phyloP scores from a whole-genome alignment of 2,113 vertebrate species.

The Desmodus rotundus region DNA sequence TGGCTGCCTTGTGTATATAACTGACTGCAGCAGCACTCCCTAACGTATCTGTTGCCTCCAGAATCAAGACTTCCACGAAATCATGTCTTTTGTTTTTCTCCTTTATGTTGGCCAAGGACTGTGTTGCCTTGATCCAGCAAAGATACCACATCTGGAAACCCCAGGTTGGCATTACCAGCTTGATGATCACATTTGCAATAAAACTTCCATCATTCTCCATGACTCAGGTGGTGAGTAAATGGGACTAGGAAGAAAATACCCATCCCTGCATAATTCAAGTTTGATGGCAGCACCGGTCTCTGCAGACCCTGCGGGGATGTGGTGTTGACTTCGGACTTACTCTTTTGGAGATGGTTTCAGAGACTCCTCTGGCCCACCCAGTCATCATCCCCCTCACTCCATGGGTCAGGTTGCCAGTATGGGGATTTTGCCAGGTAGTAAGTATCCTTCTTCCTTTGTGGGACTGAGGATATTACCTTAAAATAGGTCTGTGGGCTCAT shows the following conservation, averaged over 20 bases:
- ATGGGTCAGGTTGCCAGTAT: background rate
- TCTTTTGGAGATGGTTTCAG: background rate
- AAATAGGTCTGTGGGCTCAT: background rate
- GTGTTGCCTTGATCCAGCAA: background rate
- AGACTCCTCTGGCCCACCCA: background rate
- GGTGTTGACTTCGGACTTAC: background rate
- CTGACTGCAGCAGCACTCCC: background rate
- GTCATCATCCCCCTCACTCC: background rate
- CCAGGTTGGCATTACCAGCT: background rate
- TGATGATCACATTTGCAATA: background rate
- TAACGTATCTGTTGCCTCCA: background rate
- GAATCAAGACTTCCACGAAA: background rate
- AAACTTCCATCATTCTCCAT: background rate
- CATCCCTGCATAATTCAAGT: background rate
- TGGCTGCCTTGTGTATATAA: background rate
- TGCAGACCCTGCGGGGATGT: background rate
- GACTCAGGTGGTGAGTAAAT: background rate
- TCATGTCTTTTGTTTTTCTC: background rate
- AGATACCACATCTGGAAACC: background rate
- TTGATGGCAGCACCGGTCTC: background rate
- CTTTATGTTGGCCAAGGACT: background rate
- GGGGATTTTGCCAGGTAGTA: background rate
- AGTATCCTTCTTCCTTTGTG: background rate
- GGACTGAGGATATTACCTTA: background rate
- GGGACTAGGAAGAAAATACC: background rate